phyloP scores from a whole-genome alignment of 2,113 vertebrate species.

The Antigone vipio region DNA sequence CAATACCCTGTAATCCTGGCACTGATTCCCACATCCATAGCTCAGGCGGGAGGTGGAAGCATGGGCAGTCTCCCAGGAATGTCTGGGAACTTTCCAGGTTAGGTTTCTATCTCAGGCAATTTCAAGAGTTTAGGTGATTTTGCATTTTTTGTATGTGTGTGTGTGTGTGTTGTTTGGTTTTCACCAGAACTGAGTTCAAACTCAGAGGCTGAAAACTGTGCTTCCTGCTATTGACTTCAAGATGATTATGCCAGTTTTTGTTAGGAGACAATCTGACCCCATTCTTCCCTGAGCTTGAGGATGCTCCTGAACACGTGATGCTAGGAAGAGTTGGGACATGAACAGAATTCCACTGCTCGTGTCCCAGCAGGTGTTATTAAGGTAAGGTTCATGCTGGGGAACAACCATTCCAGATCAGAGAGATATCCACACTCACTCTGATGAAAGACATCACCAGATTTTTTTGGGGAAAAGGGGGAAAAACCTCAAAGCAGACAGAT shows the following conservation, averaged over 20 bases:
- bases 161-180: background rate
- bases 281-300: background rate
- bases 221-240: background rate
- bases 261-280: background rate
- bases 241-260: background rate
- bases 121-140: background rate
- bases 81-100: background rate
- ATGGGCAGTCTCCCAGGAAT: background rate
- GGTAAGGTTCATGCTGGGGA: background rate
- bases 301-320: background rate
- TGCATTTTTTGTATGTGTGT: background rate
- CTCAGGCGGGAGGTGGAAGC: background rate
- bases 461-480: background rate
- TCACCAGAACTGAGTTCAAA: background rate
- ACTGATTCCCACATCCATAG: background rate
- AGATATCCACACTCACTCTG: background rate
- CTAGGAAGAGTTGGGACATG: background rate
- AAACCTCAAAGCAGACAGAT: background rate
- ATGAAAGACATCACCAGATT: background rate
- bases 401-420: background rate
- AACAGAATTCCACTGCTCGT: background rate
- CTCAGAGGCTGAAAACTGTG: background rate
- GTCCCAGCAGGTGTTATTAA: background rate
- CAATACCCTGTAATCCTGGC: background rate
- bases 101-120: background rate